Percentiles rank a stretch among this genome's conserved stretches.
Conservation (phyloP, 2,797 vertebrate genomes). For the Micrastur ruficollis region DNA sequence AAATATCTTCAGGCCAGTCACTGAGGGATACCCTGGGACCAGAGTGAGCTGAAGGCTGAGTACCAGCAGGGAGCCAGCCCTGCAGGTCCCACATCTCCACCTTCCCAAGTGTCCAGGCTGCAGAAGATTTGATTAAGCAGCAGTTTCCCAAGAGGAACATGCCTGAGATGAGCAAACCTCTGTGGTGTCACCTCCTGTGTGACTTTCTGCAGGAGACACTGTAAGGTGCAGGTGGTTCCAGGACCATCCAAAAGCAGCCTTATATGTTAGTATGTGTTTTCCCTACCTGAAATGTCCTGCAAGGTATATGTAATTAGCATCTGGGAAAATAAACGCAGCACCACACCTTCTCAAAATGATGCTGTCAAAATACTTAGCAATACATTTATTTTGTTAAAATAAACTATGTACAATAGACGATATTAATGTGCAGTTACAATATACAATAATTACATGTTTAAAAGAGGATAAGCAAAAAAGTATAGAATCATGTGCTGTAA, state of each 20-base stretch:
- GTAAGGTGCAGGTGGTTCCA: not conserved
- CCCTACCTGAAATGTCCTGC: not conserved
- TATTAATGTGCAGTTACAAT: conserved; percentile 49
- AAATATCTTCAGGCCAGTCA: not conserved
- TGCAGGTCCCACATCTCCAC: not conserved
- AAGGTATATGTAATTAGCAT: not conserved
- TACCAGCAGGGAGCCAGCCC: not conserved
- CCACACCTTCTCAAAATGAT: not conserved
- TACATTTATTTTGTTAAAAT: conserved; percentile 66
- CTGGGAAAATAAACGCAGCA: not conserved
- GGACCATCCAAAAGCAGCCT: not conserved
- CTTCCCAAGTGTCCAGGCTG: not conserved
- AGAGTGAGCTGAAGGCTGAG: not conserved
- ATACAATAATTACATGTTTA: conserved; percentile 70
- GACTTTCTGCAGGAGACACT: not conserved
- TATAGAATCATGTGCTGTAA: conserved; percentile 42
- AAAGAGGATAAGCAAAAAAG: conserved; percentile 21
- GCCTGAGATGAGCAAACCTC: not conserved
- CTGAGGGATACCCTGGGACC: not conserved
- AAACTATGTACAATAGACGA: conserved; percentile 36
- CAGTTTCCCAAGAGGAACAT: not conserved
- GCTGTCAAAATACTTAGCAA: conserved; percentile 47
- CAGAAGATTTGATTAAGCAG: not conserved
- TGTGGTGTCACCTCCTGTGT: not conserved
- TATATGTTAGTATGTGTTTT: not conserved